Evolutionary conservation across 2,797 vertebrate species (phyloP), one percentile per base, ranked within the genome.

Genomic region (Spinus olivaceus): DNA sequence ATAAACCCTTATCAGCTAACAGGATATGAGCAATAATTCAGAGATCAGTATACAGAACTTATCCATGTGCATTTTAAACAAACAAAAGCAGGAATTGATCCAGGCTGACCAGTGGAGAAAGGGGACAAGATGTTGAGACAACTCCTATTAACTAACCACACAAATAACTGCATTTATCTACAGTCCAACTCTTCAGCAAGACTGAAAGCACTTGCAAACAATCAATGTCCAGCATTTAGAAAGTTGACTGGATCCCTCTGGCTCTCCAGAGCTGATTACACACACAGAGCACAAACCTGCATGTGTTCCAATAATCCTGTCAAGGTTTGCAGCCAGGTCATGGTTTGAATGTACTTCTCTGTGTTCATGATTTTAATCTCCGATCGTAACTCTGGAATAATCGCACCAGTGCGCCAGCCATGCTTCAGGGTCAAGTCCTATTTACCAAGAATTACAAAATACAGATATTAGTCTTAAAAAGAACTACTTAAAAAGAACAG

Each of bases 341-440:
- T 98, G 85, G 98, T 98, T 94, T 99, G 98, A 81, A 99, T 97
- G 59, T 99, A 99, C 94, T 98, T 96, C 94, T 99, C 98, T 2
- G 98, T 99, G 98, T 99, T 99, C 99, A 99, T 99, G 94, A 99
- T 99, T 96, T 98, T 99, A 95, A 99, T 99, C 98, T 99, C 99
- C 2, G 99, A 98, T 65, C 99, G 97, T 50, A 99, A 96, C 97
- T 99, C 99, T 0, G 99, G 99, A 95, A 99, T 99, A 96, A 99
- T 99, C 8, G 99, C 99, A 1, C 99, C 99, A 0, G 99, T 99
- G 88, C 99, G 98, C 99, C 99, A 99, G 93, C 99, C 99, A 1
- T 99, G 99, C 97, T 99, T 99, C 96, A 99, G 98, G 9, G 99
- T 99, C 96, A 99, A 97, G 96, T 99, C 99, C 99, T 99, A 90